phyloP scores from a whole-genome alignment of 2,888 invertebrate species.

The Zele albiditarsus region DNA sequence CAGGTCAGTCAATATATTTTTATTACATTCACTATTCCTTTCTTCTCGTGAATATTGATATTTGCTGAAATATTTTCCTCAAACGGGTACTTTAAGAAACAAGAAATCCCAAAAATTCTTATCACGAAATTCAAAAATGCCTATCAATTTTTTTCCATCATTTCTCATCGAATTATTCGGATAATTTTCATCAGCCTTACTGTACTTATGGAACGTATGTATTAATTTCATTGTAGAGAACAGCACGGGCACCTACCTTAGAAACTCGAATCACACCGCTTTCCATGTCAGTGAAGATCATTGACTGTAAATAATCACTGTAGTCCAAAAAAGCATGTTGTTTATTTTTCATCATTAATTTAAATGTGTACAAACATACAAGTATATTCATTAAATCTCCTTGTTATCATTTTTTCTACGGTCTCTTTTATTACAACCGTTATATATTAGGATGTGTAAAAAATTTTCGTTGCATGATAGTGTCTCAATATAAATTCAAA shows the following conservation, averaged over 20 bases:
- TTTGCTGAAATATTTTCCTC: not conserved
- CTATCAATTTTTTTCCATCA: too few species aligned
- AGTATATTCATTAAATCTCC: conserved; percentile 34
- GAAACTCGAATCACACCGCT: conserved; percentile 68
- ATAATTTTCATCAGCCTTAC: not conserved
- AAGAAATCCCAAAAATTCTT: too few species aligned
- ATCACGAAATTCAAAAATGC: too few species aligned
- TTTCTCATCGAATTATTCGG: not conserved
- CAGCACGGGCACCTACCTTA: conserved; percentile 64
- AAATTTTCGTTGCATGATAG: not conserved
- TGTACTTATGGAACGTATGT: not conserved
- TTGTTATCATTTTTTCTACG: conserved; percentile 16
- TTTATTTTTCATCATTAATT: conserved; percentile 28
- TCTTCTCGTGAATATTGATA: conserved; percentile 10
- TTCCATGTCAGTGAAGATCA: conserved; percentile 67
- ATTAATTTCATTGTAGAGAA: conserved; percentile 60
- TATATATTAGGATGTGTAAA: not conserved
- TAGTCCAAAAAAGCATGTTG: conserved; percentile 12
- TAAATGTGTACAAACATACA: conserved; percentile 19
- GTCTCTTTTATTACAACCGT: not conserved
- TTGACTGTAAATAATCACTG: conserved; percentile 57
- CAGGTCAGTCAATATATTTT: conserved; percentile 58
- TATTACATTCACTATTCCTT: conserved; percentile 8
- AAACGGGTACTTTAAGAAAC: too few species aligned
- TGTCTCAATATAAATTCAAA: not conserved